Percentiles rank a stretch among this genome's conserved stretches.
Evolutionary conservation across 2,113 vertebrate species (phyloP).

Genomic region (Gymnocephalus cernua): DNA sequence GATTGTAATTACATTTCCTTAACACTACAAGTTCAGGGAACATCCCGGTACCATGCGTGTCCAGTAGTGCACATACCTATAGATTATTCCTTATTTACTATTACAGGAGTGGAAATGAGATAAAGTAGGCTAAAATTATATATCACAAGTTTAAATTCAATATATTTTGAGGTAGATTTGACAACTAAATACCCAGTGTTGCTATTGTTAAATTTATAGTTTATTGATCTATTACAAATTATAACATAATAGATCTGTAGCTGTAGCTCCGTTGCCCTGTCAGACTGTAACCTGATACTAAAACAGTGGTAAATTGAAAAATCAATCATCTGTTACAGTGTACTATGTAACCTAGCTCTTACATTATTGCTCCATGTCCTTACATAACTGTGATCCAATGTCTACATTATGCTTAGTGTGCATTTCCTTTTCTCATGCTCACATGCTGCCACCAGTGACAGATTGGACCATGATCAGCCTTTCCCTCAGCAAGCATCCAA

Average conservation of each 20-base stretch:
- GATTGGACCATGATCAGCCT: background rate
- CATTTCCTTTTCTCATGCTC: background rate
- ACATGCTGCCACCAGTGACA: background rate
- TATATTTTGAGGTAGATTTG: too few species aligned
- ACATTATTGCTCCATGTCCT: background rate
- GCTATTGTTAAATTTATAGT: too few species aligned
- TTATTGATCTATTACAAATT: background rate
- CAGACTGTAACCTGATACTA: background rate
- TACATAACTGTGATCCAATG: background rate
- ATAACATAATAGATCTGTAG: too few species aligned
- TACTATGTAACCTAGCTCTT: background rate
- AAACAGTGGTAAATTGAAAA: background rate
- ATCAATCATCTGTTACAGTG: background rate
- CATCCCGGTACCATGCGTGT: background rate
- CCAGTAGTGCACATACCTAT: too few species aligned
- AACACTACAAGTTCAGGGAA: background rate
- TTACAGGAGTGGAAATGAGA: too few species aligned
- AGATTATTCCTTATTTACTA: too few species aligned
- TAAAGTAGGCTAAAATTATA: too few species aligned
- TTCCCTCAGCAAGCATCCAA: background rate
- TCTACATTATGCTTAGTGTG: background rate
- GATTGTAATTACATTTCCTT: background rate
- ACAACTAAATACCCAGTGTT: too few species aligned
- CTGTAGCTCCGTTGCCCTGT: background rate
- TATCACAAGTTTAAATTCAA: too few species aligned